Conservation (phyloP, 2,113 vertebrate species). For the Girardinichthys multiradiatus region DNA sequence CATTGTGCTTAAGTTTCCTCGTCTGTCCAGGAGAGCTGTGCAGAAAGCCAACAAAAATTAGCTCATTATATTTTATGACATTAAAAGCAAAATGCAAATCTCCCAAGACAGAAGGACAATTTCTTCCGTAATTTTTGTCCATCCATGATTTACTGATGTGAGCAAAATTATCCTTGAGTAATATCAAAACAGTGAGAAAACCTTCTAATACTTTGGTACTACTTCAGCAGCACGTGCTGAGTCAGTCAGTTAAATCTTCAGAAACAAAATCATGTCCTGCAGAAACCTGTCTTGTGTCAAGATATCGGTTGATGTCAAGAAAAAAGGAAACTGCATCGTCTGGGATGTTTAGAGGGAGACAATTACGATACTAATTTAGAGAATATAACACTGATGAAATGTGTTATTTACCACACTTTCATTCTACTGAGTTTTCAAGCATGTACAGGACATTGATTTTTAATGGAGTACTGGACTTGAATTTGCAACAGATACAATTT, state of each 20-base stretch:
- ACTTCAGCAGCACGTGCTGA: background rate
- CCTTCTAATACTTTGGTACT: background rate
- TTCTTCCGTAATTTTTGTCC: too few relatives aligned
- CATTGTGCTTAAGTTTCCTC: too few relatives aligned
- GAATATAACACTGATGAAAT: background rate
- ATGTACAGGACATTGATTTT: too few relatives aligned
- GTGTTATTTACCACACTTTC: background rate
- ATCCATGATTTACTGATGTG: too few relatives aligned
- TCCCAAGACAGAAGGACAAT: too few relatives aligned
- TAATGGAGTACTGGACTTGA: too few relatives aligned
- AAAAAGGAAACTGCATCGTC: background rate
- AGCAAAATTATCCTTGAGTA: background rate
- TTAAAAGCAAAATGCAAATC: too few relatives aligned
- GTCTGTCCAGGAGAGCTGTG: too few relatives aligned
- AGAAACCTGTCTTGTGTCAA: background rate
- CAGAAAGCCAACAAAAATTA: too few relatives aligned
- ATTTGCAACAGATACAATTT: background rate
- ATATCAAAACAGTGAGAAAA: background rate
- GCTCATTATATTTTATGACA: background rate
- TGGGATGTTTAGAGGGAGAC: background rate
- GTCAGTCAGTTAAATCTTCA: background rate
- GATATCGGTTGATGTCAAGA: background rate
- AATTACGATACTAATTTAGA: background rate
- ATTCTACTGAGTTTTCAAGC: too few relatives aligned
- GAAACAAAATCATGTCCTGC: background rate